Evolutionary conservation across 1,140 invertebrate species (phyloP).

Genomic region (Pseudoatta argentina): DNA sequence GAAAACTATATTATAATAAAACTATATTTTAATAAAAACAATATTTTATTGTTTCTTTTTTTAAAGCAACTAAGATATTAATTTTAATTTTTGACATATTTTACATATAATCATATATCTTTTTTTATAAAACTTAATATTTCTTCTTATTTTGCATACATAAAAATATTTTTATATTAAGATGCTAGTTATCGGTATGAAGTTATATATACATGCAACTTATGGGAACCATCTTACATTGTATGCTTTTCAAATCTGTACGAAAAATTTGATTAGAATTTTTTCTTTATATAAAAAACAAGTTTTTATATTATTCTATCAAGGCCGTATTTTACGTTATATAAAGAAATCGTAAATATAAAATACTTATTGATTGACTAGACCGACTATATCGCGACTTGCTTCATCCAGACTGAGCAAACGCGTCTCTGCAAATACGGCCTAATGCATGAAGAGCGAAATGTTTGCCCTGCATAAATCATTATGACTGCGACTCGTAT

Average conservation of each 20-base stretch:
- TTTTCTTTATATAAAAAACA: slow-evolving; percentile 1
- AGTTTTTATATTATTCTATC: neutral
- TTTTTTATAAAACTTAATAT: neutral
- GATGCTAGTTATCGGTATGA: neutral
- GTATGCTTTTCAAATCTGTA: neutral
- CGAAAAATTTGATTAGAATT: neutral
- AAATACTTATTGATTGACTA: slow-evolving; percentile 37
- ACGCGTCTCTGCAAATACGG: slow-evolving; percentile 67
- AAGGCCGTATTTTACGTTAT: neutral
- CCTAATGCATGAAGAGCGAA: slow-evolving; percentile 70
- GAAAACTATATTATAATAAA: neutral
- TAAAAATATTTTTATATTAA: neutral
- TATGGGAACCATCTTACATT: neutral
- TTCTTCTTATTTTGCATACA: neutral
- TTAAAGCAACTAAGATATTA: neutral
- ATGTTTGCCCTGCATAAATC: slow-evolving; percentile 67
- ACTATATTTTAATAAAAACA: neutral
- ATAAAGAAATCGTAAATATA: slow-evolving; percentile 23
- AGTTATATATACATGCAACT: neutral
- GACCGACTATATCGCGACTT: slow-evolving; percentile 28
- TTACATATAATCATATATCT: neutral
- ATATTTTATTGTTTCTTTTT: neutral
- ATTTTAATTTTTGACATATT: neutral
- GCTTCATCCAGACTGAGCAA: slow-evolving; percentile 57
- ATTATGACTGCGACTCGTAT: slow-evolving; percentile 27